Conservation (phyloP, 2,888 invertebrate genomes). For the Drosophila hamatofila region DNA sequence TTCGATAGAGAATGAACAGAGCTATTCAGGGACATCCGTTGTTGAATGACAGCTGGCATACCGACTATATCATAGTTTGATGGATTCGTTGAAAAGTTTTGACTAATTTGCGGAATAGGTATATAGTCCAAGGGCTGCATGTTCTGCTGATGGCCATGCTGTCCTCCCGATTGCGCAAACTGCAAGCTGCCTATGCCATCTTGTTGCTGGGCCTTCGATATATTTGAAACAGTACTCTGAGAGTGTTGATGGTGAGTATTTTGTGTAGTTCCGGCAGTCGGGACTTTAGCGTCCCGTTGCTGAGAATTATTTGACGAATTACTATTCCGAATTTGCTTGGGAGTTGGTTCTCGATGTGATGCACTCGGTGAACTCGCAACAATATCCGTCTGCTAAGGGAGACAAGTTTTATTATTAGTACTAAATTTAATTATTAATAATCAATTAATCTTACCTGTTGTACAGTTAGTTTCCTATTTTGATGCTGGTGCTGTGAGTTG, state of each 20-base stretch:
- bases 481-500: slow-evolving; percentile 74
- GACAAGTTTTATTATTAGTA: not conserved
- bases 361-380: slow-evolving; percentile 69
- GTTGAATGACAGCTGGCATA: slow-evolving; percentile 89
- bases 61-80: slow-evolving; percentile 89
- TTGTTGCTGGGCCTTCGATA: slow-evolving; percentile 83
- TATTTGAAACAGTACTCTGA: slow-evolving; percentile 72
- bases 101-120: slow-evolving; percentile 86
- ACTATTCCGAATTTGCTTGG: slow-evolving; percentile 83
- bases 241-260: slow-evolving; percentile 76
- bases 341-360: slow-evolving; percentile 83
- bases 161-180: slow-evolving; percentile 73
- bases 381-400: slow-evolving; percentile 67
- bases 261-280: slow-evolving; percentile 67
- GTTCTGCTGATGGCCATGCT: slow-evolving; percentile 84
- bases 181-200: slow-evolving; percentile 81
- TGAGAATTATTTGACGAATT: slow-evolving; percentile 67
- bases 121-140: slow-evolving; percentile 85
- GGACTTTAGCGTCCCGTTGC: slow-evolving; percentile 82
- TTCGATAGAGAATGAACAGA: slow-evolving; percentile 85
- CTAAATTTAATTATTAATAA: not conserved
- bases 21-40: slow-evolving; percentile 86
- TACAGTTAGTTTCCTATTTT: slow-evolving; percentile 80
- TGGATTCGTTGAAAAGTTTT: slow-evolving; percentile 87
- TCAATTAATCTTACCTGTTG: slow-evolving; percentile 74